Evolutionary conservation across 1,140 invertebrate genomes (phyloP), one percentile per base, ranked within the genome.

Genomic region (Rhizoglyphus robini): DNA sequence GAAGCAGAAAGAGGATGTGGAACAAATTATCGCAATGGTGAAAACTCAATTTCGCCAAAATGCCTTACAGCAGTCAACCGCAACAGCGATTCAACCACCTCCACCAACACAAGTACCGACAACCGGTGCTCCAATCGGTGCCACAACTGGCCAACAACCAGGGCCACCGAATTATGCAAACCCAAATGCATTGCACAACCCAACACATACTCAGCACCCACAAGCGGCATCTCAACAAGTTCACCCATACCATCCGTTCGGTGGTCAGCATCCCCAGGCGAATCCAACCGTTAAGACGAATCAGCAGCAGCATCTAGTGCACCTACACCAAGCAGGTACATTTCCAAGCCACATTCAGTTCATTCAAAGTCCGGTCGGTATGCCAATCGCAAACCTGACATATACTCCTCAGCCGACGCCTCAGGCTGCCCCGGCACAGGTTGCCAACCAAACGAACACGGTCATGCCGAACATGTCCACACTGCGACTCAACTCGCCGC

Each of bases 1-100:
- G 69, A 82, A 83, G 5, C 66, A 68, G 32, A 61, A 71, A 34
- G 41, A 67, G 51, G 67, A 63, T 15, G 49, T 70, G 30, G 54
- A 65, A 54, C 23, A 46, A 23, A 18, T 31, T 11, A 64, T 57
- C 15, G 25, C 5, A 38, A 18, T 23, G 1, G 15, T 30, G 30
- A 13, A 4, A 1, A 49, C 8, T 23, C 20, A 15, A 3, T 64
- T 57, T 3, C 13, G 29, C 11, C 61, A 63, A 8, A 49, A 46
- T 23, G 36, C 61, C 4, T 4, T 63, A 57, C 34, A 15, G 23
- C 61, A 63, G 31, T 25, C 47, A 25, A 57, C 38, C n/a, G 46
- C 27, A n/a, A n/a, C n/a, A 18, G 61, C 61, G 1, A 51, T 8
- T 51, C 41, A 49, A 49, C 63, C 48, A 13, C 51, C 41, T 13